Conservation (phyloP, 2,888 invertebrate species). For the Esperia sulphurella region DNA sequence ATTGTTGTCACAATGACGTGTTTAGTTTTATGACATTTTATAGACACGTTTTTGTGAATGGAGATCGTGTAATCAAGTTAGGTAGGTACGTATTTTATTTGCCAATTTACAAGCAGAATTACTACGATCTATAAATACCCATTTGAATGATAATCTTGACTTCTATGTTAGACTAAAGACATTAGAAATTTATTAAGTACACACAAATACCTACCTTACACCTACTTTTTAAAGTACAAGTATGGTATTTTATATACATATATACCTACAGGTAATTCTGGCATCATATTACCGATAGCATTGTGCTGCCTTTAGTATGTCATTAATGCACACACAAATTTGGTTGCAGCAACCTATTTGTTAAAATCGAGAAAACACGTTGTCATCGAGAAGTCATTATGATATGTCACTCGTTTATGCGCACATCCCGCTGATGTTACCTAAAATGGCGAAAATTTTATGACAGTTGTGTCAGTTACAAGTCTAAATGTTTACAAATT, state of each 20-base stretch:
- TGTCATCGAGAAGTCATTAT: not conserved
- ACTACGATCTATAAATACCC: too few species aligned
- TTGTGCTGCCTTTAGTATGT: too few species aligned
- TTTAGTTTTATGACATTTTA: constrained; percentile 60
- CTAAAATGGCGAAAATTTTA: not conserved
- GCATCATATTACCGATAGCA: too few species aligned
- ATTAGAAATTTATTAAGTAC: not conserved
- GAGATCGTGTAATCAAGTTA: constrained; percentile 25
- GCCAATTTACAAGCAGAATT: constrained; percentile 9
- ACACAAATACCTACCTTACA: too few species aligned
- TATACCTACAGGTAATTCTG: too few species aligned
- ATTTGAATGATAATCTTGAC: not conserved
- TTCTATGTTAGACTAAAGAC: not conserved
- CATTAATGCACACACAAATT: constrained; percentile 3
- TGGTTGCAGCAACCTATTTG: constrained; percentile 19
- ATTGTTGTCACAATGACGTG: constrained; percentile 60
- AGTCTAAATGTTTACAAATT: not conserved
- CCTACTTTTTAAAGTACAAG: too few species aligned
- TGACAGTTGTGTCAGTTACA: not conserved
- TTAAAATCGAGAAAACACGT: not conserved
- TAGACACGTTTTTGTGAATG: constrained; percentile 46
- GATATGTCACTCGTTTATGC: not conserved
- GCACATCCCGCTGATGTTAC: not conserved
- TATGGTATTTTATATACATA: too few species aligned
- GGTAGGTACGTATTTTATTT: constrained; percentile 7